Evolutionary conservation across 2,797 vertebrate genomes (phyloP), one percentile per base, ranked within the genome.

Genomic region (Thamnophis elegans): DNA sequence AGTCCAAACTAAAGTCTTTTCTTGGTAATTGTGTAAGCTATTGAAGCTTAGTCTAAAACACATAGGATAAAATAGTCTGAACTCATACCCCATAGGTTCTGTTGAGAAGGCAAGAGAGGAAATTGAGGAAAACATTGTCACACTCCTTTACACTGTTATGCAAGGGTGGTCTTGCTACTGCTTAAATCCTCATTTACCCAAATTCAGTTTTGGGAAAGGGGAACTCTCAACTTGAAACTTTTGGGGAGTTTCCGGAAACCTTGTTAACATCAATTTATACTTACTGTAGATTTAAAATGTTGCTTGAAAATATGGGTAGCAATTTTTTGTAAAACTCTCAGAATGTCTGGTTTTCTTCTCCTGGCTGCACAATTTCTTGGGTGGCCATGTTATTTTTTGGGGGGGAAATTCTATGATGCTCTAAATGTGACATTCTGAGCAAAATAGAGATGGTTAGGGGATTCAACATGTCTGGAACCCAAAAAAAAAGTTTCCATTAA

Each of bases 1-100:
- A 16, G 59, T 90, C 92, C 92, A 93, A 82, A n/a, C 85, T 78
- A 60, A 87, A 88, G 82, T 20, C 42, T 51, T 65, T 36, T 54
- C 78, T 51, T 16, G 14, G 82, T 73, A 25, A 60, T 82, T 82
- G 36, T 90, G 62, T 59, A 78, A 93, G 85, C n/a, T 42, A 59
- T 88, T 90, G 60, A 62, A 87, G 65, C 60, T 58, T 13, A 42
- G 60, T 89, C 85, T 90, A 68, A 88, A 93, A 78, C 26, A 51
- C 47, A 42, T 90, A 88, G 42, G 54, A 36, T 90, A 65, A 90
- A 58, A 68, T 85, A 53, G 85, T 93, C 62, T 62, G 47, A 55
- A 88, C 65, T 47, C 56, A 36, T 55, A 78, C n/a, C 26, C 55
- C 28, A 11, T 58, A 42, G 25, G n/a, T 60, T 88, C 62, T 88